Evolutionary conservation across 2,797 vertebrate species (phyloP), one percentile per base, ranked within the genome.

Genomic region (Fistularia tabacaria): DNA sequence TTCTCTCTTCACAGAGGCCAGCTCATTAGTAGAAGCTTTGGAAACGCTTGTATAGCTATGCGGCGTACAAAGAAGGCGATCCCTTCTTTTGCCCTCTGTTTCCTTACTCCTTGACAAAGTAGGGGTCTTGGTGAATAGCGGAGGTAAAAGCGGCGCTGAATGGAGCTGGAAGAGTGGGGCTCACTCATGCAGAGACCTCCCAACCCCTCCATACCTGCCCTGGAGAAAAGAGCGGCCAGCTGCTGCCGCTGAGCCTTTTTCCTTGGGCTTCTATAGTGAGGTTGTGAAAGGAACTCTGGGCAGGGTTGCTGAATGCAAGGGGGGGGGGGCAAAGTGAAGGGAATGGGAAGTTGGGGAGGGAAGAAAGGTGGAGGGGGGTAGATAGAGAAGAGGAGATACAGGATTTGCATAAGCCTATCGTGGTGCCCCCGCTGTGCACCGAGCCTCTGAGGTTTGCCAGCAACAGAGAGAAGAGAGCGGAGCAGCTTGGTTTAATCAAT

Each of bases 121-220:
- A 84, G 67, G 69, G 66, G 25, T 62, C 64, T 41, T 3, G 60
- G 60, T 89, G 86, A 89, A 89, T 86, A 83, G 80, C 3, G 15
- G 66, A 74, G 75, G 75, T 62, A 66, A 80, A 78, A 62, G 81
- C 64, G 52, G 73, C 41, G 74, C 67, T 89, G 80, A 88, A 89
- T 85, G 82, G 83, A 74, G 69, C 66, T 54, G 69, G 75, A 84
- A 79, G 74, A 83, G 81, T 60, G 83, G 76, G 82, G 79, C 83
- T 85, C 78, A 64, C 74, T 88, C 87, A 89, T 88, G 86, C 87
- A 85, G 87, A 80, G 84, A 83, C 78, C 85, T 83, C 84, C 79
- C 87, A 81, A 76, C 74, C 60, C 79, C 77, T 87, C 78, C 79
- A 80, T 87, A 88, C 85, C 85, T 87, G 76, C 64, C 65, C 62